Evolutionary conservation across 2,797 vertebrate genomes (phyloP).

Genomic region (Poecilia wingei): DNA sequence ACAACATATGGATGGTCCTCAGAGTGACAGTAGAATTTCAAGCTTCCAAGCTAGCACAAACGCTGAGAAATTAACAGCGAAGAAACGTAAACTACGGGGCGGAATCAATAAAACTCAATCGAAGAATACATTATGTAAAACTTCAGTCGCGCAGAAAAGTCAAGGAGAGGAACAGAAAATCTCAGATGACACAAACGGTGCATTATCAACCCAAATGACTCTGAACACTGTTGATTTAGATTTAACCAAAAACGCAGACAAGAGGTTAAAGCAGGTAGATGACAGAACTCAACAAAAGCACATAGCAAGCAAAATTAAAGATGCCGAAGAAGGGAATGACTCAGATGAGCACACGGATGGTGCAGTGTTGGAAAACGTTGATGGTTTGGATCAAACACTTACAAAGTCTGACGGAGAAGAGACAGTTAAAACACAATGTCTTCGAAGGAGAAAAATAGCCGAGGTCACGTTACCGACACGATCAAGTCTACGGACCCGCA

Average conservation of each 20-base stretch:
- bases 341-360: constrained; percentile 38
- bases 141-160: constrained; percentile 18
- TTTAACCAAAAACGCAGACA: constrained; percentile 13
- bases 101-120: constrained; percentile 24
- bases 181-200: constrained; percentile 18
- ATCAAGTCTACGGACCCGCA: constrained; percentile 60
- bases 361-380: constrained; percentile 12
- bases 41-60: constrained; percentile 25
- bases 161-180: constrained; percentile 29
- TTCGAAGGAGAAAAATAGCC: constrained; percentile 13
- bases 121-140: constrained; percentile 11
- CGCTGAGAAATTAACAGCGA: constrained; percentile 26
- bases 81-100: constrained; percentile 13
- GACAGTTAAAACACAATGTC: background rate
- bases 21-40: constrained; percentile 29
- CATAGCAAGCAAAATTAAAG: constrained; percentile 5
- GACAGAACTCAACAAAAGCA: constrained; percentile 9
- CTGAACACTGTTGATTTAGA: constrained; percentile 33
- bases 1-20: constrained; percentile 50
- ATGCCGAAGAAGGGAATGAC: constrained; percentile 23
- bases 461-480: constrained; percentile 50
- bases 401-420: constrained; percentile 16
- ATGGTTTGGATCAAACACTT: constrained; percentile 20
- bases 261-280: background rate
- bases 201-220: constrained; percentile 43